Percentiles rank a stretch among this genome's conserved stretches.
phyloP scores from a whole-genome alignment of 2,888 invertebrate genomes.

The Celastrina argiolus region DNA sequence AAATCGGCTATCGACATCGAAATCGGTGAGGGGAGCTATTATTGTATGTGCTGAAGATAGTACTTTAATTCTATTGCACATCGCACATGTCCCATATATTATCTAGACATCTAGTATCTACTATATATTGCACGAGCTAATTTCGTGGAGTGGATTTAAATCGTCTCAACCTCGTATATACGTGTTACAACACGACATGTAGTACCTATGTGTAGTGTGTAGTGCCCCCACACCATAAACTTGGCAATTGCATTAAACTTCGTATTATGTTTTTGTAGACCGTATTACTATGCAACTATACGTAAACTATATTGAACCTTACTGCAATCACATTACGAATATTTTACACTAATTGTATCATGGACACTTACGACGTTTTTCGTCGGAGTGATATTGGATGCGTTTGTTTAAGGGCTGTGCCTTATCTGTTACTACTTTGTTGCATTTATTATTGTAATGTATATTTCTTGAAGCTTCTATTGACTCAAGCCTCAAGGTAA shows the following conservation, averaged over 20 bases:
- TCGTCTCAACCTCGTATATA: background rate
- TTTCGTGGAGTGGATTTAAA: background rate
- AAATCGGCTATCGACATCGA: too few species aligned
- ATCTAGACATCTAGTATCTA: background rate
- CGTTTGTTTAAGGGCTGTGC: constrained; percentile 19
- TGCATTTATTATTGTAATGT: background rate
- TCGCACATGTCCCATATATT: background rate
- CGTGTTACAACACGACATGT: background rate
- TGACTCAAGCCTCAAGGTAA: background rate
- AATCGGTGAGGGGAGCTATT: too few species aligned
- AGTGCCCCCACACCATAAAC: constrained; percentile 28
- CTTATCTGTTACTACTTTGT: constrained; percentile 15
- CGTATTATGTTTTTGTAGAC: constrained; percentile 25
- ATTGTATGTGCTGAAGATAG: too few species aligned
- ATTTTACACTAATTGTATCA: background rate
- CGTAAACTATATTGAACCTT: background rate
- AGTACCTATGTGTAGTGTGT: background rate
- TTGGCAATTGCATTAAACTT: constrained; percentile 32
- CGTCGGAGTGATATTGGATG: constrained; percentile 20
- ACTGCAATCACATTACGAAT: background rate
- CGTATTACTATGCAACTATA: background rate
- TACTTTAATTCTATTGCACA: too few species aligned
- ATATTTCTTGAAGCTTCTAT: too few species aligned
- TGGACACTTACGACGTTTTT: background rate
- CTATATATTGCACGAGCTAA: background rate